These are phyloP conservation scores for Amblyopsis rosae DNA, from an alignment of 2,113 vertebrate species.

Conservation along the genomic window DNA sequence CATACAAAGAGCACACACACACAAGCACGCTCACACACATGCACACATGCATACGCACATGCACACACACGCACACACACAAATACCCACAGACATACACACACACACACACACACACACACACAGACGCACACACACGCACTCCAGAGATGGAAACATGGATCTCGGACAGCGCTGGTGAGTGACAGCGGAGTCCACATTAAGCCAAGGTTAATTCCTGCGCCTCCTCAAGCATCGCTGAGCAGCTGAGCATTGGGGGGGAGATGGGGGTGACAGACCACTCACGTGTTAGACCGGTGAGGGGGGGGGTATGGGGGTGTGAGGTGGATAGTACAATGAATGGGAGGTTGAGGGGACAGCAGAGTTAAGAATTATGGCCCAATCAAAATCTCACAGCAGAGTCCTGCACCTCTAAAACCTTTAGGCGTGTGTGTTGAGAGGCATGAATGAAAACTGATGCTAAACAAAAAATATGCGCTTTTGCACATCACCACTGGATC, in stretches of 20 bases:
- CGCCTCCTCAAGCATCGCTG: constrained; percentile 70
- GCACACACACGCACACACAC: not conserved
- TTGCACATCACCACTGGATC: too few species aligned
- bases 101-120: not conserved
- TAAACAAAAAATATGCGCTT: too few species aligned
- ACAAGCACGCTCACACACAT: not conserved
- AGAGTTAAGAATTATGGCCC: not conserved
- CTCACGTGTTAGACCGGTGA: not conserved
- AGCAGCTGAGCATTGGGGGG: constrained; percentile 43
- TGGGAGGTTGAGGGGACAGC: not conserved
- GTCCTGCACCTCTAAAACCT: too few species aligned
- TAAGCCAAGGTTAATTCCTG: constrained; percentile 80
- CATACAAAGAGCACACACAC: too few species aligned
- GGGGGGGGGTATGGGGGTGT: not conserved
- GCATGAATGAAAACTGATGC: too few species aligned
- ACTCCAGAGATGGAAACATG: constrained; percentile 30
- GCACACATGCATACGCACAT: too few species aligned
- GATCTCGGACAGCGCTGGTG: constrained; percentile 53
- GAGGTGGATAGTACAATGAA: not conserved
- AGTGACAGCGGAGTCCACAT: constrained; percentile 69
- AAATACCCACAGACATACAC: not conserved
- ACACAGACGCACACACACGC: too few species aligned
- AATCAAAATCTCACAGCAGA: not conserved
- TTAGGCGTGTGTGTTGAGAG: too few species aligned
- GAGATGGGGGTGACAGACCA: constrained; percentile 49